Evolutionary conservation across 2,113 vertebrate genomes (phyloP), one percentile per base, ranked within the genome.

Genomic region (Epinephelus moara): DNA sequence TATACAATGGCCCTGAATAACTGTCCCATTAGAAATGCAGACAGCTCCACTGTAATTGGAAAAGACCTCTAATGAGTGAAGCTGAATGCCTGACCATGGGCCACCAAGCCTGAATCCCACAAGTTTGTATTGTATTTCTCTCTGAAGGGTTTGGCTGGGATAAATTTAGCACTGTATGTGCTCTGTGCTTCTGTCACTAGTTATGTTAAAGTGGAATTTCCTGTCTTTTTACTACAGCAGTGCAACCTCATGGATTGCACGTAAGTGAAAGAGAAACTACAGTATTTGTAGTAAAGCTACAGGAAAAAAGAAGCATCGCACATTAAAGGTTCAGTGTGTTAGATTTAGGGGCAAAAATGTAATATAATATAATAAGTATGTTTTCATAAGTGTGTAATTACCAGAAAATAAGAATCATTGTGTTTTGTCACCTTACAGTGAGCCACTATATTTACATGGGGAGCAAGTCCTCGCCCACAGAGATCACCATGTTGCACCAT

Each of bases 21-120:
- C 75, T 25, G 42, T 64, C 40, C 57, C 74, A 82, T 85, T 82
- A 80, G 70, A 85, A 88, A 89, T 70, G 67, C 81, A 91, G 73
- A 81, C 70, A 45, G 82, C 50, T 56, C 61, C 64, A 3, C 61
- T 55, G 67, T 87, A 70, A 89, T 88, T 84, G 67, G 80, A 85
- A 75, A 85, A 66, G 13, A 70, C 47, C 57, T 78, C 49, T 85
- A 87, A 91, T 91, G 86, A 84, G 33, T 59, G 63, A 66, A 23
- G 75, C 80, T 85, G 40, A 80, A 70, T 81, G 79, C 49, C 60
- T 66, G 84, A 82, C 81, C 68, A 25, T 33, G 57, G 70, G 14
- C 50, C 68, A 63, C 42, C 23, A 25, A 67, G 80, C 73, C 79
- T 67, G 33, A 63, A 81, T 60, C 53, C 25, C 18, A 13, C 33